Evolutionary conservation across 2,797 vertebrate species (phyloP).

Genomic region (Hydrolagus colliei): DNA sequence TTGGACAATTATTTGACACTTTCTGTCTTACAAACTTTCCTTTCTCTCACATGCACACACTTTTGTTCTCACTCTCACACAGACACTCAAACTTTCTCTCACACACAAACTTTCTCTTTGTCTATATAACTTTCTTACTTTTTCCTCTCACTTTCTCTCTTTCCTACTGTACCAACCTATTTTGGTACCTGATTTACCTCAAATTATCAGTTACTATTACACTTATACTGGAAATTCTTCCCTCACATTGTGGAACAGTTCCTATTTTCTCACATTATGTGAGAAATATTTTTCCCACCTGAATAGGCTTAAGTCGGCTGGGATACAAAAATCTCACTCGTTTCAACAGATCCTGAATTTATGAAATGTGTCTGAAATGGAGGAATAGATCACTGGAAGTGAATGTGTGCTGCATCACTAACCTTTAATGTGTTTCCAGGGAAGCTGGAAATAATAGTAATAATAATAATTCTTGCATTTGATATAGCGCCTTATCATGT

Average conservation of each 20-base stretch:
- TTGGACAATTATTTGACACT: no score
- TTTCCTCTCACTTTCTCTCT: slow-evolving; percentile 40
- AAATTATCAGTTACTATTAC: background rate
- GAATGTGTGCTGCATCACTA: background rate
- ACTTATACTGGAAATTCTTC: background rate
- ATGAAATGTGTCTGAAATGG: background rate
- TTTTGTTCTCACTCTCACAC: slow-evolving; percentile 47
- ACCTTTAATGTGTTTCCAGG: background rate
- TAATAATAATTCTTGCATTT: no score
- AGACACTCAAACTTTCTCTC: slow-evolving; percentile 41
- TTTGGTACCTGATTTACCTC: background rate
- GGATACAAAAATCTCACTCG: background rate
- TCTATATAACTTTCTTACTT: slow-evolving; percentile 30
- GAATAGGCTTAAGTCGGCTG: background rate
- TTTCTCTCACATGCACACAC: slow-evolving; percentile 55
- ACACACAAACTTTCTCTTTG: slow-evolving; percentile 37
- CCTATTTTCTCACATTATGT: background rate
- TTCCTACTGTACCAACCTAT: background rate
- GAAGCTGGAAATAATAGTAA: no score
- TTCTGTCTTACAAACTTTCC: slow-evolving; percentile 21
- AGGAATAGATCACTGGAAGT: background rate
- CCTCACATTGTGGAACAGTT: background rate
- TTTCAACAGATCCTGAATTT: background rate
- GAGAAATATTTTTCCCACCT: background rate
- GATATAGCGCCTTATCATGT: no score